Base-by-base conservation (phyloP, 2,797 vertebrate genomes). In the Xiphorhynchus erythropygius region DNA sequence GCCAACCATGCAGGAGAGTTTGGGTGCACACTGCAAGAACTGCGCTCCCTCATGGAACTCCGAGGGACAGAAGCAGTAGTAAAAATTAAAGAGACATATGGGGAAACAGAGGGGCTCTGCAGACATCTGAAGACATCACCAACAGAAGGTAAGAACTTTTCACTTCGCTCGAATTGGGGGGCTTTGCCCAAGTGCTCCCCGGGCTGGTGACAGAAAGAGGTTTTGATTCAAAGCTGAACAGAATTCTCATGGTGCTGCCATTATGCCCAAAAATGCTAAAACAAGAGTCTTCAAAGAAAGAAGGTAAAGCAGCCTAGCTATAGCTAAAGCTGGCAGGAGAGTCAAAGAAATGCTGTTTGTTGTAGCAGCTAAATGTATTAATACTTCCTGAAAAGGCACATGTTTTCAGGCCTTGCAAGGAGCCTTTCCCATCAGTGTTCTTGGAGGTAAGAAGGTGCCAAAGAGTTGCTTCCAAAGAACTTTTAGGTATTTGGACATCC, bases 1-100 rank as follows among this genome's bases (percentile, higher is more conserved):
- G 98, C 96, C 83, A 99, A 98, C 98, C 99, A 99, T 98, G 98
- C 98, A 50, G 98, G 97, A 39, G 99, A 98, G 96, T 99, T 99
- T 67, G 99, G 99, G 97, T 99, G 99, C 98, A 98, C 99, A 0
- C 85, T 99, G 97, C 98, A 99, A 97, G 99, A 99, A 90, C 99
- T 99, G 97, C 99, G 99, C 96, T 98, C 98, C 76, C 98, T 99
- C 97, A 99, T 99, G 99, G 99, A 99, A 98, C 98, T 99, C 94
- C 98, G 99, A 95, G 98, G 99, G 97, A 98, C 98, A 7, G 99
- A 99, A 98, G 99, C 98, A 37, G 98, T 99, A 97, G 98, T 99
- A 97, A 99, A 99, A 98, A 98, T 99, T 97, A 99, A 99, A 98
- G 99, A 99, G 97, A 99, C 99, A 78, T 99, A 99, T 39, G 99